Evolutionary conservation across 2,888 invertebrate species (phyloP).

Genomic region (Scotopteryx bipunctaria): DNA sequence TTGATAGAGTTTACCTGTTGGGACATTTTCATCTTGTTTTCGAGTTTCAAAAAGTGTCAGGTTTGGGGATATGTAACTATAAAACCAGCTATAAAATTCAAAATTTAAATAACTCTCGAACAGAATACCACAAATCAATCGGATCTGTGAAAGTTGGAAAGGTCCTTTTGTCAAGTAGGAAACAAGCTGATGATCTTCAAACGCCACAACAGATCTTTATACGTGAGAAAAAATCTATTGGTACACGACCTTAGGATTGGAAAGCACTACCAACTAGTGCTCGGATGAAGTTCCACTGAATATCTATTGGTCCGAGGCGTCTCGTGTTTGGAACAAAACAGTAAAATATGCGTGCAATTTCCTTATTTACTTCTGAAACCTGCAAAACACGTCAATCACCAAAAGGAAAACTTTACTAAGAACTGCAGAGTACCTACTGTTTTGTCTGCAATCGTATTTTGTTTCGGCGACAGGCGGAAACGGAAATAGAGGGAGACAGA

Average conservation of each 20-base stretch:
- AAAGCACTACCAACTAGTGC: too few species aligned
- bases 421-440: conserved; percentile 39
- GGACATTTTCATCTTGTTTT: conserved; percentile 4
- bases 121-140: too few species aligned
- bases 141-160: too few species aligned
- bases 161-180: too few species aligned
- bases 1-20: conserved; percentile 19
- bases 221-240: too few species aligned
- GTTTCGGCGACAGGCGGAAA: conserved; percentile 81
- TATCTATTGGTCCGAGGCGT: neutral
- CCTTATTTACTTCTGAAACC: neutral
- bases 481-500: conserved; percentile 83
- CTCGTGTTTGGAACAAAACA: neutral
- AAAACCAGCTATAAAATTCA: too few species aligned
- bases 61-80: neutral
- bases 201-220: too few species aligned
- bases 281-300: too few species aligned
- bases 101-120: too few species aligned
- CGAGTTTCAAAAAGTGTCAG: conserved; percentile 7
- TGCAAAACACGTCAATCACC: conserved; percentile 36
- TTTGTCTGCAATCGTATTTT: conserved; percentile 73
- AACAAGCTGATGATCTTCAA: too few species aligned
- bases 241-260: too few species aligned
- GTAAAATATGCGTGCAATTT: neutral
- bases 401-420: conserved; percentile 31